phyloP scores from a whole-genome alignment of 2,888 invertebrate genomes.

The Chaitophorus viminalis region DNA sequence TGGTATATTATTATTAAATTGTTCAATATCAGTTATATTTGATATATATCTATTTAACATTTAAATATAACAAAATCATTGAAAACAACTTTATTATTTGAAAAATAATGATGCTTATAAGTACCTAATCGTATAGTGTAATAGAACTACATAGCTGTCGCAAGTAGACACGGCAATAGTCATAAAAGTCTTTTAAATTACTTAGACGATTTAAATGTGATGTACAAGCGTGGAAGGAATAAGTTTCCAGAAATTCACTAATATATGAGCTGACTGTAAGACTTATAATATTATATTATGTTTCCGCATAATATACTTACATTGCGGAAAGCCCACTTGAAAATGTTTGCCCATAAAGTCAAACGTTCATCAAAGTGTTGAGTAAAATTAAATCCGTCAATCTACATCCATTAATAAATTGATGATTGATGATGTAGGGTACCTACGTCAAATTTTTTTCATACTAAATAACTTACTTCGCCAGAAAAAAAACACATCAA shows the following conservation, averaged over 20 bases:
- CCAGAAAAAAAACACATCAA: conserved; percentile 21
- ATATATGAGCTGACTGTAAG: not conserved
- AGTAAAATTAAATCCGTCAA: not conserved
- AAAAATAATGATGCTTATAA: too few species aligned
- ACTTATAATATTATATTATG: not conserved
- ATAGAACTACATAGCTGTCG: too few species aligned
- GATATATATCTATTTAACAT: too few species aligned
- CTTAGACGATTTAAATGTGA: not conserved
- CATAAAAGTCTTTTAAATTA: not conserved
- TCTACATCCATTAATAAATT: not conserved
- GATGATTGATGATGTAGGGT: too few species aligned
- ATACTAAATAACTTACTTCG: not conserved
- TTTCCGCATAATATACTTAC: conserved; percentile 1
- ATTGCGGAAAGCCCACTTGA: not conserved
- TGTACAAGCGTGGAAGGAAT: not conserved
- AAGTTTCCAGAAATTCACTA: not conserved
- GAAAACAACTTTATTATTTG: too few species aligned
- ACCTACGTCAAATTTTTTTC: not conserved
- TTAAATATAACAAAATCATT: too few species aligned
- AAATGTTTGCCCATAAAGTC: not conserved
- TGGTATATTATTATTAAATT: too few species aligned
- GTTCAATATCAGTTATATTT: too few species aligned
- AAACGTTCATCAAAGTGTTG: not conserved
- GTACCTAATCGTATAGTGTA: too few species aligned
- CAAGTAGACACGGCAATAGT: not conserved